Base-by-base conservation (phyloP, 2,888 invertebrate species). In the Polylopha cassiicola region DNA sequence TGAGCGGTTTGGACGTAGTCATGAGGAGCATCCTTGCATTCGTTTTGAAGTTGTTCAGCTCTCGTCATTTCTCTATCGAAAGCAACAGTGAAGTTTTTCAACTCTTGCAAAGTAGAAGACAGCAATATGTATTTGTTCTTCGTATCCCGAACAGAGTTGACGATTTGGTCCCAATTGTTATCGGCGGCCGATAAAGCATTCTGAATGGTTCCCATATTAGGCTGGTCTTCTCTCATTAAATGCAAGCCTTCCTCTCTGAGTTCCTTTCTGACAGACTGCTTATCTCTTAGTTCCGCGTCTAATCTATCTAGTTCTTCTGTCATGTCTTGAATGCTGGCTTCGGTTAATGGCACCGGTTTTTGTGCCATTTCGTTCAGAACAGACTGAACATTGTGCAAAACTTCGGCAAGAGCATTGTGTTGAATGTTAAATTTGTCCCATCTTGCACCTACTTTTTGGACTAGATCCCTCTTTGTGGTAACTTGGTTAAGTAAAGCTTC, bases 171-270 rank as follows among this genome's bases (percentile, higher is more conserved):
- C 90, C 93, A 95, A 50, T 91, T 91, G 37, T 91, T 89, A 59
- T 95, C 95, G 23, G 94, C 89, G 1, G 92, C 88, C 0, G 94
- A 87, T 0, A 96, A 73, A 28, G 91, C 90, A 53, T 92, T 92
- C 72, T 96, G 95, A 43, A 95, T 91, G 0, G 90, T 89, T 0
- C 92, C 90, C 73, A 93, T 91, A 51, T 93, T 93, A 33, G 90
- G 88, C 59, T 93, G 91, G 74, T 97, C 92, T 78, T 93, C 91
- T 61, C 92, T 90, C 90, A 95, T 90, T 48, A 95, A 74, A 55
- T 91, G 87, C 37, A 92, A 86, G 1, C 94, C 95, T 79, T 94
- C 92, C 58, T 91, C 90, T 55, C 92, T 89, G n/a, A 95, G 81
- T 49, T 90, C 89, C 48, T 92, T 90, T 59, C 92, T 91, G 0